These are phyloP conservation scores for Muntiacus reevesi DNA, from an alignment of 2,113 vertebrate genomes.

Conservation along the genomic window DNA sequence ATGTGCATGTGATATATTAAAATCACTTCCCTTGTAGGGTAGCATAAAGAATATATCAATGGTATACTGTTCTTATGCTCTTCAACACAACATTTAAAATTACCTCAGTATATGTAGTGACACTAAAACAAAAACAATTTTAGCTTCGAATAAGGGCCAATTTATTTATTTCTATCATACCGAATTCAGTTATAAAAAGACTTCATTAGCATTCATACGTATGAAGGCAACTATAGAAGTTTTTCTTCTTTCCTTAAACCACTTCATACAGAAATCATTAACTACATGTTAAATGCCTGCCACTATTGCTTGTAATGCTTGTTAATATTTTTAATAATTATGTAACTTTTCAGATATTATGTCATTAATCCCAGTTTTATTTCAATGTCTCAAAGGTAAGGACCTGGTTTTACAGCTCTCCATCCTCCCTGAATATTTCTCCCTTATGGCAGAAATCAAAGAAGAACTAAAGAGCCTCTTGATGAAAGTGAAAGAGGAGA, in stretches of 20 bases:
- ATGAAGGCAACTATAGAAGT: background rate
- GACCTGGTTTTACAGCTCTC: background rate
- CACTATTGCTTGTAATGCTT: background rate
- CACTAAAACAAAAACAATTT: background rate
- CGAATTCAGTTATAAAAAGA: background rate
- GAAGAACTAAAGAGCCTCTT: background rate
- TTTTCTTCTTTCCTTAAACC: slow-evolving; percentile 5
- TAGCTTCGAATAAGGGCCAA: background rate
- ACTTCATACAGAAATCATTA: slow-evolving; percentile 19
- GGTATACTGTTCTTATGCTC: background rate
- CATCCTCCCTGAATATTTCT: background rate
- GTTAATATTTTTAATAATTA: background rate
- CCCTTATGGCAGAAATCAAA: background rate
- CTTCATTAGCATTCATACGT: background rate
- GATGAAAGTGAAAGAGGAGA: background rate
- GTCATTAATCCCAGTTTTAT: background rate
- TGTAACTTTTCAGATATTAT: slow-evolving; percentile 19
- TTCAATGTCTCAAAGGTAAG: background rate
- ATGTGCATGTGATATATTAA: background rate
- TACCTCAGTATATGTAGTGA: background rate
- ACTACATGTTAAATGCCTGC: background rate
- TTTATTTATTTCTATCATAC: background rate
- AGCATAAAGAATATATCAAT: background rate
- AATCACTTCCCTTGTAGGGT: background rate
- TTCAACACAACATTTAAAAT: background rate